Evolutionary conservation across 2,888 invertebrate genomes (phyloP).

Genomic region (Taphrorychus bicolor): DNA sequence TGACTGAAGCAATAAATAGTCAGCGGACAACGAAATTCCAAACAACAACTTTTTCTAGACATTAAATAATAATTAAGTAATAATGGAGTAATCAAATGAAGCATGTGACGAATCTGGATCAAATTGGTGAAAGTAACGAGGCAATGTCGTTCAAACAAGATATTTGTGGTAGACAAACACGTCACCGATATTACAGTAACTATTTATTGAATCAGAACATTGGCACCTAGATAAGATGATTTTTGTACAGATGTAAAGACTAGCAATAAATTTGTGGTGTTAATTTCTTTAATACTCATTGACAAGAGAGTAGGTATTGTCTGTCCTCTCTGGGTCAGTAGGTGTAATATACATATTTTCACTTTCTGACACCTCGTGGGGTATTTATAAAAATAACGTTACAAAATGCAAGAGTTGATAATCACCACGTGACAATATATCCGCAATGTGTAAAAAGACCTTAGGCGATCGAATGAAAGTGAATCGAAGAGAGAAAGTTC

Average conservation of each 20-base stretch:
- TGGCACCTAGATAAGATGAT: not conserved
- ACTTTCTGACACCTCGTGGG: not conserved
- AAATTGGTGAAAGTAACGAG: slow-evolving; percentile 34
- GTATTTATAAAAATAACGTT: not conserved
- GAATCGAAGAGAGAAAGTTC: slow-evolving; percentile 10
- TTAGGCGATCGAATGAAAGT: slow-evolving; percentile 17
- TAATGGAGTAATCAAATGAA: slow-evolving; percentile 28
- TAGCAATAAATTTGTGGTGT: not conserved
- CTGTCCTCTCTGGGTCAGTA: not conserved
- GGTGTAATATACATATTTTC: slow-evolving; percentile 7
- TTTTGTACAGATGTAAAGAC: not conserved
- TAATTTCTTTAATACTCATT: not conserved
- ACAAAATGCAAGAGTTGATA: not conserved
- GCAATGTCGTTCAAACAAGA: slow-evolving; percentile 12
- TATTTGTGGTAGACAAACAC: not conserved
- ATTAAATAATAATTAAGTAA: slow-evolving; percentile 37
- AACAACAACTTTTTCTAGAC: slow-evolving; percentile 20
- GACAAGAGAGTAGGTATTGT: too few species aligned
- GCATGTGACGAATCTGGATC: slow-evolving; percentile 27
- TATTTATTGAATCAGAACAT: not conserved
- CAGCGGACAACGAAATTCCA: slow-evolving; percentile 9
- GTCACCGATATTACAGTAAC: not conserved
- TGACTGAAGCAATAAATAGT: not conserved
- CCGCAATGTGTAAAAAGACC: slow-evolving; percentile 9
- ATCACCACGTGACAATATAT: slow-evolving; percentile 6